Evolutionary conservation across 2,113 vertebrate genomes (phyloP), one percentile per base, ranked within the genome.

Genomic region (Gambusia affinis): DNA sequence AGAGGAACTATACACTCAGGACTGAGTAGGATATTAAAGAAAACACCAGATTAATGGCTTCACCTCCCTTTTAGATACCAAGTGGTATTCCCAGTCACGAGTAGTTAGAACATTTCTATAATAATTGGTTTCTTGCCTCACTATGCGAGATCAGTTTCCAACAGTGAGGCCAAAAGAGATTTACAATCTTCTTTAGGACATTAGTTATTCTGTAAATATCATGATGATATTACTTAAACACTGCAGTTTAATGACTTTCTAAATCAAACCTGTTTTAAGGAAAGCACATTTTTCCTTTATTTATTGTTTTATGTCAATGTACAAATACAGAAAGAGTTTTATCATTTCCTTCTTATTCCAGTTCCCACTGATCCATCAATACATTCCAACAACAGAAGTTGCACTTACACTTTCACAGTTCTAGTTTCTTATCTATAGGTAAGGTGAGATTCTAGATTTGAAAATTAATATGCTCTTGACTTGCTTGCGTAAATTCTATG

Each of bases 21-120:
- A n/a, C 33, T 66, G 62, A 67, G 27, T 8, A 75, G 63, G 37
- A 70, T 42, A 72, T 81, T 72, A 57, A 70, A 76, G 65, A 68
- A 54, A 76, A 71, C 64, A 65, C 4, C 17, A 72, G 27, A 54
- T 37, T 75, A 72, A 75, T 65, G 30, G 54, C 42, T 78, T 80
- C 22, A 60, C 51, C 22, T 35, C 30, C 24, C 66, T 60, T 68
- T 33, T 19, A 68, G 64, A 47, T 28, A 24, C 22, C 6, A 11
- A 17, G 12, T 68, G 47, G 62, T 37, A 28, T 44, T 22, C 69
- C 39, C 19, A 28, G n/a, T 29, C 67, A 51, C 47, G 4, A 66
- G 24, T 70, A 60, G 72, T 64, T 31, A 81, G 14, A 7, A 51
- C 73, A 47, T 42, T 37, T 28, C 29, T 42, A 63, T 35, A 60